Percentiles rank a stretch among this genome's conserved stretches.
phyloP scores from a whole-genome alignment of 2,797 vertebrate genomes.

The Alexandromys oeconomus region DNA sequence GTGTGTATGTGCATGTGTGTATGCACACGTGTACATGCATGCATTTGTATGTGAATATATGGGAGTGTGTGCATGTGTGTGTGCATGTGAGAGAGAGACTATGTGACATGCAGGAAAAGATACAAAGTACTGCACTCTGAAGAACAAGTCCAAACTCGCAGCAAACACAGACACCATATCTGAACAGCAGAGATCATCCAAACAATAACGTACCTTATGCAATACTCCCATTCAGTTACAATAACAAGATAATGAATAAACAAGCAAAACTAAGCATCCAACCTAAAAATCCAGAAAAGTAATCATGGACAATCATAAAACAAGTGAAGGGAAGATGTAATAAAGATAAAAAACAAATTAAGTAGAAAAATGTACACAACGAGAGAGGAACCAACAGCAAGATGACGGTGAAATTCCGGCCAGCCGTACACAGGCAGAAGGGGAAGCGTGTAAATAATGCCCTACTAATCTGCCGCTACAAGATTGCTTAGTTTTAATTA shows the following conservation, averaged over 20 bases:
- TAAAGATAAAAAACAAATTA: background rate
- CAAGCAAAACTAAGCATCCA: background rate
- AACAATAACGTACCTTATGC: background rate
- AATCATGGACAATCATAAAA: background rate
- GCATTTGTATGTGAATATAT: too few relatives aligned
- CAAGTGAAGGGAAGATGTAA: background rate
- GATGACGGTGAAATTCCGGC: background rate
- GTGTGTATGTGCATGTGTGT: background rate
- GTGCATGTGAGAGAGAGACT: background rate
- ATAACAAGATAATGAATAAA: background rate
- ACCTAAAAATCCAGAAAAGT: background rate
- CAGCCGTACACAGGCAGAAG: background rate
- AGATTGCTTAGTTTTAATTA: background rate
- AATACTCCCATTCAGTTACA: background rate
- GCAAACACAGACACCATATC: background rate
- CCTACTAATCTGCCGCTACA: background rate
- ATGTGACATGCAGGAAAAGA: background rate
- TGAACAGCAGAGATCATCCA: background rate
- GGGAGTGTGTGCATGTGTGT: background rate
- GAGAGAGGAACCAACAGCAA: background rate
- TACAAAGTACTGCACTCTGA: background rate
- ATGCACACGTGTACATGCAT: too few relatives aligned
- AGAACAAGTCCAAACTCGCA: background rate
- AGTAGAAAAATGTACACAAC: background rate
- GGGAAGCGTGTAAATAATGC: background rate